Conservation (phyloP, 1,140 invertebrate genomes). For the Liolophura sinensis region DNA sequence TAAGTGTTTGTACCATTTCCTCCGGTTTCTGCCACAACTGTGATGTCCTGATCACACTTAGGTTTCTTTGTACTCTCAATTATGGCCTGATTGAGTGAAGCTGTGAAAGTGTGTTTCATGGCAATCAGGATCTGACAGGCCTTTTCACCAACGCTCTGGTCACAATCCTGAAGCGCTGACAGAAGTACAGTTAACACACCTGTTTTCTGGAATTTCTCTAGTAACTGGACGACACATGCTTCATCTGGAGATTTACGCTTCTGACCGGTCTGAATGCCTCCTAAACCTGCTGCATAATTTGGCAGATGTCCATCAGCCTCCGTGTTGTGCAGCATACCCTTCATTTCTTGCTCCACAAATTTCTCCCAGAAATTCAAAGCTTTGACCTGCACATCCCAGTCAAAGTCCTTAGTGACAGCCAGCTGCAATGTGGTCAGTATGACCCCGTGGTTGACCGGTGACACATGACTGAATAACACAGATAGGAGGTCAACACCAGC, state of each 20-base stretch:
- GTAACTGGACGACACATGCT: not conserved
- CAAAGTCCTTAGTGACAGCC: slow-evolving; percentile 18
- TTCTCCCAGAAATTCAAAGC: slow-evolving; percentile 17
- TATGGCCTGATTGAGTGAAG: too few species aligned
- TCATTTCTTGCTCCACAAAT: not conserved
- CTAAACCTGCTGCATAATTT: not conserved
- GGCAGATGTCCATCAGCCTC: not conserved
- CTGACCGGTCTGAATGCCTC: not conserved
- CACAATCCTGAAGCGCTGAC: not conserved
- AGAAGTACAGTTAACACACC: not conserved
- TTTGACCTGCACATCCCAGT: slow-evolving; percentile 27
- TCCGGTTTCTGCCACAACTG: not conserved
- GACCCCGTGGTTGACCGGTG: not conserved
- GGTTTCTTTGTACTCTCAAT: too few species aligned
- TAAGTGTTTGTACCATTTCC: not conserved
- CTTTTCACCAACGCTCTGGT: too few species aligned
- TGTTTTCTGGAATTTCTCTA: not conserved
- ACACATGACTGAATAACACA: slow-evolving; percentile 2
- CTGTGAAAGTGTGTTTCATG: too few species aligned
- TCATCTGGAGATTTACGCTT: not conserved
- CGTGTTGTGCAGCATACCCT: not conserved
- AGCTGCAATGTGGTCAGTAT: not conserved
- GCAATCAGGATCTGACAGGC: too few species aligned
- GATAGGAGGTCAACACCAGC: slow-evolving; percentile 15
- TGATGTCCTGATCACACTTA: not conserved